A percentile compares a stretch with the other conserved stretches of the same genome.
These are phyloP conservation scores for Dendrocincla tyrannina DNA, from an alignment of 2,797 vertebrate species.

Conservation along the genomic window DNA sequence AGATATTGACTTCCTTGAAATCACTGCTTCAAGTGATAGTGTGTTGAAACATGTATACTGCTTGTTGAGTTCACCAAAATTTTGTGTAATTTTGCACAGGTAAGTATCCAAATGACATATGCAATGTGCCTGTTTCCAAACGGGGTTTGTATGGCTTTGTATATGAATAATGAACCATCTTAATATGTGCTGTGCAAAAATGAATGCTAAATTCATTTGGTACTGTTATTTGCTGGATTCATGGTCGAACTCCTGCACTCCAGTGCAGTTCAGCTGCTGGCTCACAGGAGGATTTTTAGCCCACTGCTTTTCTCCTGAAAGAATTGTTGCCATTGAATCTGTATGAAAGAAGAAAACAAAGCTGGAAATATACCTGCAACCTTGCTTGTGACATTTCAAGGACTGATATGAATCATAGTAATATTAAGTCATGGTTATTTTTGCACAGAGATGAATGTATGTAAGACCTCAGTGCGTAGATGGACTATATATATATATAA, in stretches of 20 bases:
- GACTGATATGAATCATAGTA: not conserved
- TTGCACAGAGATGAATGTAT: not conserved
- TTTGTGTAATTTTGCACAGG: not conserved
- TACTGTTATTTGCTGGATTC: not conserved
- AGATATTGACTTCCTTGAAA: not conserved
- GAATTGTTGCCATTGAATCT: not conserved
- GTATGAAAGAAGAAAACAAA: not conserved
- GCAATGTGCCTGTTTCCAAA: not conserved
- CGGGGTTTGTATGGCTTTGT: not conserved
- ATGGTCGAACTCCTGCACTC: not conserved
- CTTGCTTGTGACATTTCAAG: slow-evolving; percentile 5
- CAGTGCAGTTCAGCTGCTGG: not conserved
- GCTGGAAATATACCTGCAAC: not conserved
- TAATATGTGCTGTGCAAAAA: not conserved
- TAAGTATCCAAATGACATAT: not conserved
- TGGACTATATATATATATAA: not conserved
- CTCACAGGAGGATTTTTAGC: not conserved
- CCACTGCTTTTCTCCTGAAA: not conserved
- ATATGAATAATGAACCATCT: not conserved
- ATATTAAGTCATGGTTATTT: slow-evolving; percentile 40
- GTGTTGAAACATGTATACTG: not conserved
- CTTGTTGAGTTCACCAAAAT: not conserved
- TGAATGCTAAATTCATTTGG: not conserved
- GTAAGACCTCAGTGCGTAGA: not conserved
- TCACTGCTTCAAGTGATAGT: not conserved